Percentiles rank a stretch among this genome's conserved stretches.
phyloP scores from a whole-genome alignment of 2,797 vertebrate species.

The Scomberomorus guttatus region DNA sequence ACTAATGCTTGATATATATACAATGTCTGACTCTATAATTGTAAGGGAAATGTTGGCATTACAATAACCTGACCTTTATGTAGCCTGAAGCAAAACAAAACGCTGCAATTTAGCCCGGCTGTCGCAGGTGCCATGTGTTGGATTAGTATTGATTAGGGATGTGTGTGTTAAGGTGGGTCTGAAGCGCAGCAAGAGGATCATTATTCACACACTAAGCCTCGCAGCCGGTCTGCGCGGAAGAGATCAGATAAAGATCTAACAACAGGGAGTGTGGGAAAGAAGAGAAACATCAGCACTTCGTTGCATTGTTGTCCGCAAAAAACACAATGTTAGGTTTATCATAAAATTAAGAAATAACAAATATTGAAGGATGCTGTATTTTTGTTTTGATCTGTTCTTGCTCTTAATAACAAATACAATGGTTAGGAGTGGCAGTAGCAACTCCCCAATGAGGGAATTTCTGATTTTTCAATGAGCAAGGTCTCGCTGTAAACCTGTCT shows the following conservation, averaged over 20 bases:
- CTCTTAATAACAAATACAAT: constrained; percentile 13
- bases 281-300: not conserved
- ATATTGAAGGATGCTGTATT: not conserved
- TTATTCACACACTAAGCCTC: constrained; percentile 33
- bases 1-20: constrained; percentile 41
- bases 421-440: constrained; percentile 18
- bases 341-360: not conserved
- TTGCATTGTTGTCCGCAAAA: not conserved
- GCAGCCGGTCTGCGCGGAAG: not conserved
- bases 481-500: too few relatives aligned
- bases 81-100: constrained; percentile 45
- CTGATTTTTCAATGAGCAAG: not conserved
- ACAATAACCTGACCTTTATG: constrained; percentile 42
- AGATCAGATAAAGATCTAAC: constrained; percentile 37
- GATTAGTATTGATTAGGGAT: constrained; percentile 62
- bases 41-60: constrained; percentile 28
- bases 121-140: constrained; percentile 37
- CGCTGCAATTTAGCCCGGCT: constrained; percentile 21
- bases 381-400: not conserved
- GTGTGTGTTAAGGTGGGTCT: constrained; percentile 37
- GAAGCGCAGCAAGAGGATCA: constrained; percentile 13
- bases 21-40: constrained; percentile 3
- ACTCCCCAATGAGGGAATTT: not conserved
- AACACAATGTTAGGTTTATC: not conserved
- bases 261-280: not conserved